Evolutionary conservation across 2,888 invertebrate genomes (phyloP).

Genomic region (Ormyrus pomaceus): DNA sequence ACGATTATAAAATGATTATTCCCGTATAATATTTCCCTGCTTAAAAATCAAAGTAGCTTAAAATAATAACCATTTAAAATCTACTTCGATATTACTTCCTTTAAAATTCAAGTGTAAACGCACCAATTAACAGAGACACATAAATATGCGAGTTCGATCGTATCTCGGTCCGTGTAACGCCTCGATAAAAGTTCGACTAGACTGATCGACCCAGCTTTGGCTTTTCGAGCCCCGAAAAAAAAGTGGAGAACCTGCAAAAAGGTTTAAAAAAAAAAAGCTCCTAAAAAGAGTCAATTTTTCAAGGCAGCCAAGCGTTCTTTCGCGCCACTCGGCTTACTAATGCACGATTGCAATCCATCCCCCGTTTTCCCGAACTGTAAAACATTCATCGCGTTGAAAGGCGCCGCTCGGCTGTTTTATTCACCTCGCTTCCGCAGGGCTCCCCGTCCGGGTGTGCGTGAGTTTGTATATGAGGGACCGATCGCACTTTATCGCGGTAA

Average conservation of each 20-base stretch:
- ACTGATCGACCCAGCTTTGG: slow-evolving; percentile 18
- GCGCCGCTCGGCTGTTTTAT: slow-evolving; percentile 24
- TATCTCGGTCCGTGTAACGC: neutral
- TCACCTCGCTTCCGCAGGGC: neutral
- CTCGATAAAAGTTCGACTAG: slow-evolving; percentile 4
- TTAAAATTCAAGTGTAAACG: neutral
- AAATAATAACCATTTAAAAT: no score
- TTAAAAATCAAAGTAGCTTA: no score
- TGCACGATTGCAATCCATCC: slow-evolving; percentile 28
- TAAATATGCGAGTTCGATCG: neutral
- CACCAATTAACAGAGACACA: neutral
- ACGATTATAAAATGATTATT: no score
- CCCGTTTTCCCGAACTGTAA: neutral
- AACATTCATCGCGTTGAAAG: slow-evolving; percentile 37
- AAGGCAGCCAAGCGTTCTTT: neutral
- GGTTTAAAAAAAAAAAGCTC: neutral
- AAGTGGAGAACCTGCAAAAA: no score
- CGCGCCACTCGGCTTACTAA: slow-evolving; percentile 8
- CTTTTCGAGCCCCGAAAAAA: neutral
- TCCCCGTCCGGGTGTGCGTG: neutral
- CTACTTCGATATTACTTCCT: neutral
- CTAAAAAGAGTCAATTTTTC: slow-evolving; percentile 26
- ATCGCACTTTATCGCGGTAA: slow-evolving; percentile 4
- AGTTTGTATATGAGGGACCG: slow-evolving; percentile 3
- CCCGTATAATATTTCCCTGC: no score